Percentiles rank a stretch among this genome's conserved stretches.
Conservation (phyloP, 2,888 invertebrate species). For the Myopa testacea region DNA sequence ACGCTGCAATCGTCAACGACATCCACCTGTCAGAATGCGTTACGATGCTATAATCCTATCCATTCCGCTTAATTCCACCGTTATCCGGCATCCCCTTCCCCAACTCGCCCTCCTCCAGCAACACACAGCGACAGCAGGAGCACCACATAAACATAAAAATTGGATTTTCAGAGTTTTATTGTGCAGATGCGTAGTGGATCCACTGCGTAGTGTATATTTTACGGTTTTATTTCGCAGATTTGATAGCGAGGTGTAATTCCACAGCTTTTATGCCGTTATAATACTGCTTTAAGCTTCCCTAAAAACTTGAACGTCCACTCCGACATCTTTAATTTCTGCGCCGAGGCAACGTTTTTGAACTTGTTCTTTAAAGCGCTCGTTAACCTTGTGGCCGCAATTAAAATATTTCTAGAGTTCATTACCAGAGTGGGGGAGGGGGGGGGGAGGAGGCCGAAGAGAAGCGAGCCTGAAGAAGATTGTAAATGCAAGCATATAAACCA, state of each 20-base stretch:
- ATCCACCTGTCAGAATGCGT: slow-evolving; percentile 16
- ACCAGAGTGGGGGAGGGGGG: background rate
- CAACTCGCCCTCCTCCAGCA: background rate
- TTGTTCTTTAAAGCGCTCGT: background rate
- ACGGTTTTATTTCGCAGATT: slow-evolving; percentile 4
- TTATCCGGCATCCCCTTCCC: too few species aligned
- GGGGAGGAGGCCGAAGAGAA: background rate
- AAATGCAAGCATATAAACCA: background rate
- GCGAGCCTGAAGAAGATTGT: background rate
- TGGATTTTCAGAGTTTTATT: slow-evolving; percentile 16
- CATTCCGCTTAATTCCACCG: background rate
- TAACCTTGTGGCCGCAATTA: slow-evolving; percentile 14
- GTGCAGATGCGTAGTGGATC: background rate
- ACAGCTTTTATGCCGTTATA: slow-evolving; percentile 7
- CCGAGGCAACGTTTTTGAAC: background rate
- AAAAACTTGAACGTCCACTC: background rate
- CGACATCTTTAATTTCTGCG: background rate
- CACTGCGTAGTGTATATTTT: slow-evolving; percentile 1
- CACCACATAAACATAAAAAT: slow-evolving; percentile 18
- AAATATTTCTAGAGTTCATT: background rate
- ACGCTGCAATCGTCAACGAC: slow-evolving; percentile 9
- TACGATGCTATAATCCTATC: background rate
- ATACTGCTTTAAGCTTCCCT: background rate
- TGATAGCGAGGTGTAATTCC: too few species aligned
- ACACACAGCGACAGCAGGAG: background rate